phyloP scores from a whole-genome alignment of 1,140 invertebrate species.

The Drosophila navojoa region DNA sequence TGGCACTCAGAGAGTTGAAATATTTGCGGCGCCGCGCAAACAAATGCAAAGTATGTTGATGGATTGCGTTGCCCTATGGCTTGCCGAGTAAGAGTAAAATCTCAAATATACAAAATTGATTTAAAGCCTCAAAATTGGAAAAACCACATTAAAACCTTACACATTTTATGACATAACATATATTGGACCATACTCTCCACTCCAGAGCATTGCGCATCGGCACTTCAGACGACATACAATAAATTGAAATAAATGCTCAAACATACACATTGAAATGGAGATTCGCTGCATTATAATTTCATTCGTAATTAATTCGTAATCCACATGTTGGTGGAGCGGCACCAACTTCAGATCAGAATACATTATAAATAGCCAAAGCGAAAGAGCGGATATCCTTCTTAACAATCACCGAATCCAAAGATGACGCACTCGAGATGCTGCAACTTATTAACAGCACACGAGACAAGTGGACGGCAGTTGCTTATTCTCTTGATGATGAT shows the following conservation, averaged over 20 bases:
- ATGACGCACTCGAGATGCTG: slow-evolving; percentile 27
- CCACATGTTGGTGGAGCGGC: background rate
- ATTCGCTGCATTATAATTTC: slow-evolving; percentile 62
- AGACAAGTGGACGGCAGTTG: slow-evolving; percentile 25
- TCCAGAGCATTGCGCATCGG: no score
- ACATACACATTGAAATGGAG: slow-evolving; percentile 43
- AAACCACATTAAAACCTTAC: background rate
- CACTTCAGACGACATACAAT: background rate
- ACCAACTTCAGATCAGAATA: slow-evolving; percentile 28
- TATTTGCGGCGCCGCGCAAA: slow-evolving; percentile 60
- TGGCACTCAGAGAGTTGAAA: slow-evolving; percentile 36
- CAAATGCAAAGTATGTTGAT: slow-evolving; percentile 56
- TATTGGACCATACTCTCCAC: background rate
- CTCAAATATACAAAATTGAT: slow-evolving; percentile 61
- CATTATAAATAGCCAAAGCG: slow-evolving; percentile 36
- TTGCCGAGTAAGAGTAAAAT: background rate
- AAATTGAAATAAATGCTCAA: slow-evolving; percentile 37
- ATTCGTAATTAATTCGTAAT: slow-evolving; percentile 62
- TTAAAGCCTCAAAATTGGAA: slow-evolving; percentile 19
- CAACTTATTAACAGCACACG: slow-evolving; percentile 24
- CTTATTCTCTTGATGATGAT: slow-evolving; percentile 23
- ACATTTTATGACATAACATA: no score
- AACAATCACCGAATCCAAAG: slow-evolving; percentile 38
- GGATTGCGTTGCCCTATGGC: slow-evolving; percentile 12
- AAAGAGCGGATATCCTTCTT: slow-evolving; percentile 77